Conservation (phyloP, 1,140 invertebrate species). For the Cyphomyrmex costatus region DNA sequence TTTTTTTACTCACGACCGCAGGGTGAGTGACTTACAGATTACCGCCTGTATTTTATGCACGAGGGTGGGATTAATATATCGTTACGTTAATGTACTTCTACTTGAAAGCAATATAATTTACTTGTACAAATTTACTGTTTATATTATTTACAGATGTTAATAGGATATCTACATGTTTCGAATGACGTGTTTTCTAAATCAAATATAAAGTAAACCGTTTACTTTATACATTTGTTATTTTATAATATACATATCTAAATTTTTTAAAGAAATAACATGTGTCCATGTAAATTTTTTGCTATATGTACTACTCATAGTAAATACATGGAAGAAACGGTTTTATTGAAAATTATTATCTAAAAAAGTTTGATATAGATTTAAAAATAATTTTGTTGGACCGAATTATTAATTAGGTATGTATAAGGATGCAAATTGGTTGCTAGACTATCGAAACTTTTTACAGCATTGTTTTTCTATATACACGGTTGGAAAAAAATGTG, state of each 20-base stretch:
- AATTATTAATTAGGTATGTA: too few relatives aligned
- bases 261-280: neutral
- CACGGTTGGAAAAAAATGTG: too few relatives aligned
- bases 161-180: too few relatives aligned
- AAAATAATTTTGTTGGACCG: too few relatives aligned
- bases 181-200: neutral
- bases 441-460: too few relatives aligned
- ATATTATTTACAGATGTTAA: too few relatives aligned
- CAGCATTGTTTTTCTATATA: too few relatives aligned
- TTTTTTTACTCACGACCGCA: neutral
- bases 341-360: too few relatives aligned
- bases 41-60: conserved; percentile 26
- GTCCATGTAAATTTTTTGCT: neutral
- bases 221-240: neutral
- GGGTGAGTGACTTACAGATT: conserved; percentile 44
- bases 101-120: neutral
- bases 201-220: neutral
- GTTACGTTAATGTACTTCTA: neutral
- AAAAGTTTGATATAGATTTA: too few relatives aligned
- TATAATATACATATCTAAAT: neutral
- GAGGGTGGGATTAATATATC: conserved; percentile 15
- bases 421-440: too few relatives aligned
- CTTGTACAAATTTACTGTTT: too few relatives aligned
- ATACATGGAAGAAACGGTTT: too few relatives aligned
- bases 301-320: neutral